These are phyloP conservation scores for Agrotis exclamationis DNA, from an alignment of 2,888 invertebrate genomes.

Conservation along the genomic window DNA sequence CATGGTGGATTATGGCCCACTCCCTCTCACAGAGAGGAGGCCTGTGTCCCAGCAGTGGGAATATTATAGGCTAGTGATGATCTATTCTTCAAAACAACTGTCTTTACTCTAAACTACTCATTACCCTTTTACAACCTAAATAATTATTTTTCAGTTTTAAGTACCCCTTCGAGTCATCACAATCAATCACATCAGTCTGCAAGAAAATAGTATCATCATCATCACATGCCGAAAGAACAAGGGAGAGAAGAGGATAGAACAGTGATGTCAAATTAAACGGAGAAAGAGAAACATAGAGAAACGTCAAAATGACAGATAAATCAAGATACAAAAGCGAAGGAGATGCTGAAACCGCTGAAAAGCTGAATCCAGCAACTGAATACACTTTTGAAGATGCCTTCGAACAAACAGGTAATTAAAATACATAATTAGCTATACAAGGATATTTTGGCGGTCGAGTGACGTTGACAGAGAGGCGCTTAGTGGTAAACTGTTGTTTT, in stretches of 20 bases:
- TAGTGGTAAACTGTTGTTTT: not conserved
- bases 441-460: not conserved
- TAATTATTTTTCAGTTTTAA: no score
- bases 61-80: no score
- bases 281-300: slow-evolving; percentile 2
- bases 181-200: not conserved
- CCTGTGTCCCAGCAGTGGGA: no score
- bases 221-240: not conserved
- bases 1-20: no score
- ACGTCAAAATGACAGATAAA: slow-evolving; percentile 64
- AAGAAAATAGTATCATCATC: not conserved
- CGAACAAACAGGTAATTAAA: slow-evolving; percentile 81
- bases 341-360: slow-evolving; percentile 72
- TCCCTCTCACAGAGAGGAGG: no score
- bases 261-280: slow-evolving; percentile 43
- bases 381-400: slow-evolving; percentile 86
- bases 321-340: slow-evolving; percentile 62
- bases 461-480: not conserved
- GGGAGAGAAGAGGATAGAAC: not conserved
- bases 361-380: slow-evolving; percentile 68
- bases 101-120: no score
- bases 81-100: no score
- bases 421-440: not conserved
- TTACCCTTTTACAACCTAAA: no score
- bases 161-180: not conserved